Conservation (phyloP, 2,113 vertebrate genomes). For the Pionites leucogaster region DNA sequence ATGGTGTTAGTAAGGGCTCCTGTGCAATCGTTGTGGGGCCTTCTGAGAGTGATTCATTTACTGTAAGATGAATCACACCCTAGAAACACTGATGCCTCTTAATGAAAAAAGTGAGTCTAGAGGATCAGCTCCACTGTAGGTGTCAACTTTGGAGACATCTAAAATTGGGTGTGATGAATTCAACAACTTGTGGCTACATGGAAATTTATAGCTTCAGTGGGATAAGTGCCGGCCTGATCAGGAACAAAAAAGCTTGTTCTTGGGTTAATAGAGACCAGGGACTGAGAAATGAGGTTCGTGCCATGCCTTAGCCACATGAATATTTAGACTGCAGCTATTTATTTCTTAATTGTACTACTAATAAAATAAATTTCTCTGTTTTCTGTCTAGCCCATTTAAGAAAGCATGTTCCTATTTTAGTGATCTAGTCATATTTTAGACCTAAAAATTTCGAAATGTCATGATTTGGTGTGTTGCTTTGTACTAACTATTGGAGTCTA, state of each 20-base stretch:
- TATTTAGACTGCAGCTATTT: neutral
- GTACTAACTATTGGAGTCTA: neutral
- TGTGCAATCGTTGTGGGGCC: neutral
- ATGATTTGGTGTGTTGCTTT: neutral
- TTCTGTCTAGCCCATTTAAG: neutral
- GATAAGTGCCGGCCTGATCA: neutral
- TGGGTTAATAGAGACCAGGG: neutral
- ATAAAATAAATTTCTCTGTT: neutral
- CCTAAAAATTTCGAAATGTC: neutral
- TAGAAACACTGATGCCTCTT: neutral
- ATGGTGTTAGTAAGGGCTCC: neutral
- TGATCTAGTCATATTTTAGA: neutral
- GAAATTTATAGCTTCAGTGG: neutral
- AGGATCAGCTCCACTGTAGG: neutral
- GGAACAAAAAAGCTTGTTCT: neutral
- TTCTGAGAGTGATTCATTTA: conserved; percentile 1
- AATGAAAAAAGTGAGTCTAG: neutral
- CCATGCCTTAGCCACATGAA: neutral
- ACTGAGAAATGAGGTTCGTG: neutral
- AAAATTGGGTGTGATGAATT: neutral
- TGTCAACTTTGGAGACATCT: neutral
- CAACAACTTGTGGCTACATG: neutral
- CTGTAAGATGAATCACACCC: conserved; percentile 11
- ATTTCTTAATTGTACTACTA: neutral
- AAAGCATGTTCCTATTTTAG: neutral